These are phyloP conservation scores for Montifringilla adamsi DNA, from an alignment of 2,113 vertebrate genomes.

Conservation along the genomic window DNA sequence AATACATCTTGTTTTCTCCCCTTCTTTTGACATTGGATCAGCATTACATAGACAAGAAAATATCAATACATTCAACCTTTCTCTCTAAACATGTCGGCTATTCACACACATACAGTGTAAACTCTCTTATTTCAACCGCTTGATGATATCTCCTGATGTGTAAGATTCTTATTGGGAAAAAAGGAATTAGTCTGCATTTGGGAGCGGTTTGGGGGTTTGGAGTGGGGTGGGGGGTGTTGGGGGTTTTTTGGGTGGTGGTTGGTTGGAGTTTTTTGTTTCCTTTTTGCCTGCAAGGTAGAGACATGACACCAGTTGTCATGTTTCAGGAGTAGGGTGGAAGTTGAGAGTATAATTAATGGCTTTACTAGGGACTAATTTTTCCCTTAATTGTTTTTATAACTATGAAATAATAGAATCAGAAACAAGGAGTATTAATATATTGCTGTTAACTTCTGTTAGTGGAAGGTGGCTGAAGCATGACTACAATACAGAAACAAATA, in stretches of 20 bases:
- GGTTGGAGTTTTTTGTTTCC: not conserved
- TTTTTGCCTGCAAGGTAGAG: not conserved
- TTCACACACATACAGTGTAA: not conserved
- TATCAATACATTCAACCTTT: not conserved
- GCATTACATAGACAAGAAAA: not conserved
- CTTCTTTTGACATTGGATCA: not conserved
- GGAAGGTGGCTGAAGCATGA: not conserved
- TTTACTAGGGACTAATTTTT: not conserved
- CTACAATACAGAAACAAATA: not conserved
- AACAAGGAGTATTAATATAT: not conserved
- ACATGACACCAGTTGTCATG: not conserved
- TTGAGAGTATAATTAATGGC: not conserved
- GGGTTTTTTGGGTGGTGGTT: not conserved
- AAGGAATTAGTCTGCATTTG: not conserved
- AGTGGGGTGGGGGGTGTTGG: accelerated
- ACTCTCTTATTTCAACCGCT: not conserved
- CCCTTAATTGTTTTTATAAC: not conserved
- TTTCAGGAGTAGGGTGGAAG: not conserved
- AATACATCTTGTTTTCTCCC: not conserved
- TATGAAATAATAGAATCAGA: not conserved
- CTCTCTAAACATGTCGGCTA: not conserved
- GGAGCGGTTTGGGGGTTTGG: not conserved
- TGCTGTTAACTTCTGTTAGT: not conserved
- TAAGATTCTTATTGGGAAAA: not conserved
- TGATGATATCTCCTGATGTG: not conserved